Evolutionary conservation across 1,140 invertebrate species (phyloP).

Genomic region (Ostrea denselamellosa): DNA sequence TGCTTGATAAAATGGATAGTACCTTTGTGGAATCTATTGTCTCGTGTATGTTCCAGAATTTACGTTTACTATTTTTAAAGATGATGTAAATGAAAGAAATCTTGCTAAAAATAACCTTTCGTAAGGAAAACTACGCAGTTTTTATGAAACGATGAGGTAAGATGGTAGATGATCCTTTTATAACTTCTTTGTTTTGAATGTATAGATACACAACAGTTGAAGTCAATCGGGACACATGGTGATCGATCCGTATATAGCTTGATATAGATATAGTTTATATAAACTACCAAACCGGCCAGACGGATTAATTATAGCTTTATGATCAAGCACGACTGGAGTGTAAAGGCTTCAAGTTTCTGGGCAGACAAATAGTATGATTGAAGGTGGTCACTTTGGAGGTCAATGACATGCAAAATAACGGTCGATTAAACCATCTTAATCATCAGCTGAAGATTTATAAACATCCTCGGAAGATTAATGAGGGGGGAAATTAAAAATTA

Average conservation of each 20-base stretch:
- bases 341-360: neutral
- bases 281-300: neutral
- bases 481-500: neutral
- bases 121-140: constrained; percentile 28
- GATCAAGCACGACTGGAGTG: neutral
- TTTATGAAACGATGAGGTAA: constrained; percentile 18
- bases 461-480: neutral
- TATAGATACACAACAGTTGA: neutral
- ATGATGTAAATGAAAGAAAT: constrained; percentile 20
- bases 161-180: neutral
- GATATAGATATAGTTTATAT: constrained; percentile 8
- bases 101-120: constrained; percentile 30
- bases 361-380: constrained; percentile 14
- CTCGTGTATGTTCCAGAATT: neutral
- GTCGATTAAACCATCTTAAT: neutral
- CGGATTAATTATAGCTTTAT: constrained; percentile 39
- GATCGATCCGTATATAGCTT: constrained; percentile 34
- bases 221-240: constrained; percentile 25
- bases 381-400: neutral
- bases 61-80: neutral
- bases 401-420: constrained; percentile 6
- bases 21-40: neutral
- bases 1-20: neutral
- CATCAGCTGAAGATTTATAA: neutral
- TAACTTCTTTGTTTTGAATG: constrained; percentile 22